These are phyloP conservation scores for Perdita meconis DNA, from an alignment of 2,888 invertebrate species.

Conservation along the genomic window DNA sequence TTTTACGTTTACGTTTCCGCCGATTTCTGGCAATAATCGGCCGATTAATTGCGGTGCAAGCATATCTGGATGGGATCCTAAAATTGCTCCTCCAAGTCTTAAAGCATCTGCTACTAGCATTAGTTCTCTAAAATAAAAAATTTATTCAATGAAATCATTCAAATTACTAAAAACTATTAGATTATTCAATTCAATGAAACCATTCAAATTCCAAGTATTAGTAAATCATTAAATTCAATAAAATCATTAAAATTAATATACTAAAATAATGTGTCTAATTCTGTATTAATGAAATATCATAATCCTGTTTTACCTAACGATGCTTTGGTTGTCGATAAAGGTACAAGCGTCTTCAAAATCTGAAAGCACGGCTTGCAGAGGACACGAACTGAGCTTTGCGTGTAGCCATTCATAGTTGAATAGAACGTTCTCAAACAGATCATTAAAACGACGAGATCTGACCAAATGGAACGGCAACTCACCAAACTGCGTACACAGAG, in stretches of 20 bases:
- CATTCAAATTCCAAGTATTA: too few relatives aligned
- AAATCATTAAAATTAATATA: too few relatives aligned
- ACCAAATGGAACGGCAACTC: conserved; percentile 98
- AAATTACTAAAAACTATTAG: too few relatives aligned
- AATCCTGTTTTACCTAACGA: conserved; percentile 87
- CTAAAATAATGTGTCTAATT: not conserved
- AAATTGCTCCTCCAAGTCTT: conserved; percentile 96
- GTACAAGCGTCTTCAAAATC: conserved; percentile 97
- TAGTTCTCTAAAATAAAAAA: conserved; percentile 88
- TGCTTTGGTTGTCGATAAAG: conserved; percentile 93
- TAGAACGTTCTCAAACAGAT: conserved; percentile 95
- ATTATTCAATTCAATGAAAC: too few relatives aligned
- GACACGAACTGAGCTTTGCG: conserved; percentile 97
- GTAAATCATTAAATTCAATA: too few relatives aligned
- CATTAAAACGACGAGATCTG: conserved; percentile 94
- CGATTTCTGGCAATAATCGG: conserved; percentile 95
- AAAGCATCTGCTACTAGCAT: conserved; percentile 97
- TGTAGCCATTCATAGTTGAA: conserved; percentile 99
- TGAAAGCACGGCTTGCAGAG: conserved; percentile 96
- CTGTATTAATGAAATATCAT: not conserved
- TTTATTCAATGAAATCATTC: too few relatives aligned
- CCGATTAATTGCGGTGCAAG: conserved; percentile 97
- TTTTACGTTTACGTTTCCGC: conserved; percentile 92
- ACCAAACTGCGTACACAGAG: conserved; percentile 88
- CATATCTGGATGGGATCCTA: conserved; percentile 97